Conservation (phyloP, 2,113 vertebrate genomes). For the Hypanus sabinus region DNA sequence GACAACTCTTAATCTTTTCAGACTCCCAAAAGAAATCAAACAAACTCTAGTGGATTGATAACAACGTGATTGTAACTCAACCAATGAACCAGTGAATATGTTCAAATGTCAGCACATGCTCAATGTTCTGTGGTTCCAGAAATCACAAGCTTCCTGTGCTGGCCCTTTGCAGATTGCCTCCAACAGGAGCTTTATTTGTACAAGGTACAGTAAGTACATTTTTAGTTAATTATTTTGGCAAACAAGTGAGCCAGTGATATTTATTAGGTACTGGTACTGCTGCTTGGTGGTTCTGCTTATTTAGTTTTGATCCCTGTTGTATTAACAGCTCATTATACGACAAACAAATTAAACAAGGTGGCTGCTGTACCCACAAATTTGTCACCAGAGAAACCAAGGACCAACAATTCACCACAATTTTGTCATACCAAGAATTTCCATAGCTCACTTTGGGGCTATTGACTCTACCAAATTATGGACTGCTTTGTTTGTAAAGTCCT, state of each 20-base stretch:
- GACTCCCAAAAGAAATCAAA: slow-evolving; percentile 14
- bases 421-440: background rate
- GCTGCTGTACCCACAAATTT: slow-evolving; percentile 6
- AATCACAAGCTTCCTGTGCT: background rate
- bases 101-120: slow-evolving; percentile 33
- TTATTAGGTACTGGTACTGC: slow-evolving; percentile 30
- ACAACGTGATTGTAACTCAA: background rate
- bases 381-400: background rate
- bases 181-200: slow-evolving; percentile 33
- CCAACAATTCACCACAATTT: background rate
- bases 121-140: slow-evolving; percentile 7
- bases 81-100: slow-evolving; percentile 29
- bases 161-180: background rate
- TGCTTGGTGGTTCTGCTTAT: slow-evolving; percentile 29
- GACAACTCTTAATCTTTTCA: slow-evolving; percentile 26
- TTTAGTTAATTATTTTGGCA: slow-evolving; percentile 36
- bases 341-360: slow-evolving; percentile 31
- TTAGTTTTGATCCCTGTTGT: slow-evolving; percentile 32
- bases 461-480: slow-evolving; percentile 1
- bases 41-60: slow-evolving; percentile 29
- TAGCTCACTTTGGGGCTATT: background rate
- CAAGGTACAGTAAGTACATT: slow-evolving; percentile 38
- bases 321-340: slow-evolving; percentile 15
- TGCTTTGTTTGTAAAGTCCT: background rate
- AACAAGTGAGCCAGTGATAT: slow-evolving; percentile 36